A percentile compares a stretch with the other conserved stretches of the same genome.
Evolutionary conservation across 2,113 vertebrate genomes (phyloP).

Genomic region (Pelodiscus sinensis): DNA sequence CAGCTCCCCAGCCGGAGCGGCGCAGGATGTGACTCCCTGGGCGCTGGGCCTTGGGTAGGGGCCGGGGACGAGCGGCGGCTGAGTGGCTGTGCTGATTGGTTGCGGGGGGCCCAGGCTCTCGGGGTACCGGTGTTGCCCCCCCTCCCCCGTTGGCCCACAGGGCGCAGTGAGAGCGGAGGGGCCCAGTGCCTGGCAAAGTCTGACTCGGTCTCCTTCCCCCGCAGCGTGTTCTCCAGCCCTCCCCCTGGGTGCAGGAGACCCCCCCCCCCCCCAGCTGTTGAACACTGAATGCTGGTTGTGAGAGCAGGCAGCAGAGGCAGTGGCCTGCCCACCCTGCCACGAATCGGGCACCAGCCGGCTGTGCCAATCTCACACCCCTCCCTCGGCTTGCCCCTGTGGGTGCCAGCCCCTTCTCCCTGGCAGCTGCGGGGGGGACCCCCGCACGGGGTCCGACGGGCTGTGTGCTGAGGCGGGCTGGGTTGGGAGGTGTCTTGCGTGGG

Average conservation of each 20-base stretch:
- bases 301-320: neutral
- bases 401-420: neutral
- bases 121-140: fast-evolving
- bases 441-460: too few relatives aligned
- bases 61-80: slow-evolving; percentile 24
- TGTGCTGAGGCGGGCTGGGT: too few relatives aligned
- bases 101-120: neutral
- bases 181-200: neutral
- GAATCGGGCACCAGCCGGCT: neutral
- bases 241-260: neutral
- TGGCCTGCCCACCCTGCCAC: neutral
- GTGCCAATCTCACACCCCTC: fast-evolving
- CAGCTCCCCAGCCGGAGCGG: slow-evolving; percentile 74
- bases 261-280: slow-evolving; percentile 29
- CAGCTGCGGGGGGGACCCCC: neutral
- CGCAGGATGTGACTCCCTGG: slow-evolving; percentile 71
- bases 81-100: slow-evolving; percentile 58
- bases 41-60: slow-evolving; percentile 70
- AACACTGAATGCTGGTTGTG: slow-evolving; percentile 3
- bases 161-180: fast-evolving
- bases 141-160: fast-evolving
- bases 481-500: too few relatives aligned
- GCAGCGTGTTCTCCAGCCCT: slow-evolving; percentile 21
- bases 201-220: slow-evolving; percentile 34
- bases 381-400: neutral